Base-by-base conservation (phyloP, 2,888 invertebrate genomes). In the Sialis fuliginosa region DNA sequence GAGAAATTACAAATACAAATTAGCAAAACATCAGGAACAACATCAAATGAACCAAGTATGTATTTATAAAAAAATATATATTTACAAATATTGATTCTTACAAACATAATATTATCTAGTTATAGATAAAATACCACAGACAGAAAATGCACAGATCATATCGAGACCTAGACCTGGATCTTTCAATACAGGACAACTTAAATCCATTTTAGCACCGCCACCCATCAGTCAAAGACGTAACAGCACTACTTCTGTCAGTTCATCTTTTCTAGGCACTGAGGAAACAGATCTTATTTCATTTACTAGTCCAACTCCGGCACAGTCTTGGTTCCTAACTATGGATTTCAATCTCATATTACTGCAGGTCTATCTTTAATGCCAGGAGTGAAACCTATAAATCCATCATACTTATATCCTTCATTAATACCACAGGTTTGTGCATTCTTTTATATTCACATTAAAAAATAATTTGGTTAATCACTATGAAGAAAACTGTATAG, bases 211-310 rank as follows among this genome's bases (percentile, higher is more conserved):
- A 48, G 75, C 66, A 50, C 70, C 65, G 32, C 72, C 70, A 39
- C 67, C 64, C 45, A 50, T 57, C 6, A 57, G 62, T 4, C 62
- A 62, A 45, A 58, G 62, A 43, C 52, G 58, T 45, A 62, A 60
- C 50, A 63, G 59, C 51, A 22, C 50, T 0, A 48, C 44, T 6
- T 46, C 48, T 48, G 46, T 43, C 56, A 66, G 68, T 52, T 69
- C 70, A 1, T 66, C 69, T 45, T 67, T 68, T 46, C 60, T 66
- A 13, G 66, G 70, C 51, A 68, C 68, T 1, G 58, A 58, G 45
- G 64, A 67, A 31, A 75, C 71, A 49, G 82, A 83, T 65, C 65
- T 83, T 51, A 83, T 83, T 55, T 81, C 80, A 9, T 83, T 83
- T 58, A 64, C 76, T 13, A 81, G 79, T 60, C 81, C 81, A 13